phyloP scores from a whole-genome alignment of 2,888 invertebrate genomes.

The Limenitis arthemis region DNA sequence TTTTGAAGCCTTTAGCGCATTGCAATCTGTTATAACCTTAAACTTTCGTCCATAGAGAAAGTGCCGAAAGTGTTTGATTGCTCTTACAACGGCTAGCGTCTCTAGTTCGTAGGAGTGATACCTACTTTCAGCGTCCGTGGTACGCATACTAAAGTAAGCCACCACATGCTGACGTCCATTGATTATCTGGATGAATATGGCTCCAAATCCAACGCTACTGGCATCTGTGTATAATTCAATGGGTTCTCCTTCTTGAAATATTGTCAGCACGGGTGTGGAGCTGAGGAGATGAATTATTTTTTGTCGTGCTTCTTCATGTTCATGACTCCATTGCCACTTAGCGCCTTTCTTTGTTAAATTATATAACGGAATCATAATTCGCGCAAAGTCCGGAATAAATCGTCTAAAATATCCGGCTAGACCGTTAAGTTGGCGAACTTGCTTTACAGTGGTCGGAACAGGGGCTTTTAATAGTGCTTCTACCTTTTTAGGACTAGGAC shows the following conservation, averaged over 20 bases:
- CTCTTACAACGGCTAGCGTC: constrained; percentile 26
- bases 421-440: constrained; percentile 27
- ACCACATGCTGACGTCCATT: constrained; percentile 16
- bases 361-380: constrained; percentile 17
- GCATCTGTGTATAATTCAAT: constrained; percentile 27
- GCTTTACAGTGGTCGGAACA: constrained; percentile 24
- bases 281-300: too few species aligned
- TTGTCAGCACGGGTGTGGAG: too few species aligned
- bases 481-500: constrained; percentile 29
- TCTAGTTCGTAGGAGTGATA: constrained; percentile 29
- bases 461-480: constrained; percentile 30
- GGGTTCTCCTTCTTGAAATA: too few species aligned
- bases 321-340: constrained; percentile 17
- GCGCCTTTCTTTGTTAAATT: constrained; percentile 12
- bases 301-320: too few species aligned
- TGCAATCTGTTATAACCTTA: constrained; percentile 29
- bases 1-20: constrained; percentile 31
- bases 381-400: constrained; percentile 17
- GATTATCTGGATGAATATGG: constrained; percentile 13
- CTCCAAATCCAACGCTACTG: constrained; percentile 27
- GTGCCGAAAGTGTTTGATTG: constrained; percentile 31
- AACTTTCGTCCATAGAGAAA: constrained; percentile 28
- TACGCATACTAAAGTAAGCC: constrained; percentile 22
- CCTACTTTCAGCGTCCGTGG: constrained; percentile 21
- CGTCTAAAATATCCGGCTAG: constrained; percentile 20